Conservation (phyloP, 2,113 vertebrate genomes). For the Nymphicus hollandicus region DNA sequence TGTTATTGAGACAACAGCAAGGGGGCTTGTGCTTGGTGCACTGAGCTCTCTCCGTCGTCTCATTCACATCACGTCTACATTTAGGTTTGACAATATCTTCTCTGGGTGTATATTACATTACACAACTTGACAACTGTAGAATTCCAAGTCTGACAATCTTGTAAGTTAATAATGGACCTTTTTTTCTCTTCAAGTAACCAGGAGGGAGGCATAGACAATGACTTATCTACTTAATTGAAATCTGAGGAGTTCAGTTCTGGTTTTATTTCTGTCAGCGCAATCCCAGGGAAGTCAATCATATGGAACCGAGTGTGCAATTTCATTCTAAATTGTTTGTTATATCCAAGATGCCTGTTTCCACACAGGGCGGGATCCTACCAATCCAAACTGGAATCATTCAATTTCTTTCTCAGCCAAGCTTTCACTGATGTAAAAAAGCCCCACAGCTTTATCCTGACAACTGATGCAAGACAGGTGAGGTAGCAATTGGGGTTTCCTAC, state of each 20-base stretch:
- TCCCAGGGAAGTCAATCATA: slow-evolving; percentile 37
- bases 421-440: background rate
- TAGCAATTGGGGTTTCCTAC: background rate
- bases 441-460: background rate
- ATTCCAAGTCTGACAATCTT: background rate
- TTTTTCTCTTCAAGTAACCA: background rate
- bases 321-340: slow-evolving; percentile 29
- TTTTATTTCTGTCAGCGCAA: slow-evolving; percentile 43
- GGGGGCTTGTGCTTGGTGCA: background rate
- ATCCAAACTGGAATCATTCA: background rate
- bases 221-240: slow-evolving; percentile 36
- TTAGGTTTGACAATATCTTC: background rate
- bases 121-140: background rate
- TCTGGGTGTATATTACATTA: background rate
- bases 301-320: slow-evolving; percentile 20
- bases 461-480: background rate
- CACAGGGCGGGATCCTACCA: background rate
- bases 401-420: background rate
- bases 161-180: slow-evolving; percentile 11
- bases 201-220: slow-evolving; percentile 10
- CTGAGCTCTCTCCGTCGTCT: background rate
- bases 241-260: slow-evolving; percentile 1
- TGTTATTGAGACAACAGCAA: background rate
- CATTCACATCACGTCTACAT: background rate
- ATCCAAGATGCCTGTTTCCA: background rate